These are phyloP conservation scores for Dendroctonus ponderosae DNA, from an alignment of 1,140 invertebrate genomes.

Conservation along the genomic window DNA sequence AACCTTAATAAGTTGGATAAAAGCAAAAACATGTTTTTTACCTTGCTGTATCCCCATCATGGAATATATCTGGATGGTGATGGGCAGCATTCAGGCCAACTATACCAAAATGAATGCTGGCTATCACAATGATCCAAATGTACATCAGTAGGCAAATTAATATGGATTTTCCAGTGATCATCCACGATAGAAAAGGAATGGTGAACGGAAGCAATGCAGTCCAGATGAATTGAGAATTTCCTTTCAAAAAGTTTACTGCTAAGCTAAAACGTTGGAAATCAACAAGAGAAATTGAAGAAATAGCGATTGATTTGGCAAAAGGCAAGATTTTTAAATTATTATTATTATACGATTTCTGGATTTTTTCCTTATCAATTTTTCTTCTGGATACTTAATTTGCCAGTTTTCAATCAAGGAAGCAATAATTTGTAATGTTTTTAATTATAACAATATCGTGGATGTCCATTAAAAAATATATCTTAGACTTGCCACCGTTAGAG, in stretches of 20 bases:
- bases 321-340: too few species aligned
- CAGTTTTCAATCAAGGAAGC: too few species aligned
- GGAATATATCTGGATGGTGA: slow-evolving; percentile 80
- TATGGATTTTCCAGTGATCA: slow-evolving; percentile 5
- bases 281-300: too few species aligned
- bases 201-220: slow-evolving; percentile 2
- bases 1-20: not conserved
- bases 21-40: slow-evolving; percentile 42
- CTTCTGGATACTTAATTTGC: too few species aligned
- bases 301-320: too few species aligned
- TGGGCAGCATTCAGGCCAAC: slow-evolving; percentile 76
- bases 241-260: not conserved
- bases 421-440: too few species aligned
- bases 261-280: too few species aligned
- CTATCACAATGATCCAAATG: slow-evolving; percentile 58
- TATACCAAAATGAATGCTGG: slow-evolving; percentile 63
- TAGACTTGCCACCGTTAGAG: too few species aligned
- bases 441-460: too few species aligned
- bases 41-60: slow-evolving; percentile 72
- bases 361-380: too few species aligned
- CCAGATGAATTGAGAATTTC: not conserved
- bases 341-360: too few species aligned
- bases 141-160: slow-evolving; percentile 49
- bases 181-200: not conserved
- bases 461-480: too few species aligned